These are phyloP conservation scores for Apamea epomidion DNA, from an alignment of 2,888 invertebrate species.

Conservation along the genomic window DNA sequence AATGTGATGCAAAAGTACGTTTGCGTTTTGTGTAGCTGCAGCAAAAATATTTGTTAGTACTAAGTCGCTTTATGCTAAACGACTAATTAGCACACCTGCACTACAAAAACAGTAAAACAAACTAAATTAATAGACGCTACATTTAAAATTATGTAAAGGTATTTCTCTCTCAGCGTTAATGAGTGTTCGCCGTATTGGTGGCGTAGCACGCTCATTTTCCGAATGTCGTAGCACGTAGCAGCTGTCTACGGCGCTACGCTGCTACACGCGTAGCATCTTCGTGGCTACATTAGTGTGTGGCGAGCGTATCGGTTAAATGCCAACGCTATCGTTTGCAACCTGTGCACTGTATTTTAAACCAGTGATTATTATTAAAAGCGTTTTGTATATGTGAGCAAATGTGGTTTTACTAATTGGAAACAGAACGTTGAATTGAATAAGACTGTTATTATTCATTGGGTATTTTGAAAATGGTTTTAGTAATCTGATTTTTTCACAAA, in stretches of 20 bases:
- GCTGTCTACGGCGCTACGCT: constrained; percentile 54
- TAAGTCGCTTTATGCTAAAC: constrained; percentile 13
- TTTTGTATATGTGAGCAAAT: constrained; percentile 10
- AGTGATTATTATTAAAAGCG: constrained; percentile 13
- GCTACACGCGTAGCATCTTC: constrained; percentile 65
- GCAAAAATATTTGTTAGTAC: constrained; percentile 27
- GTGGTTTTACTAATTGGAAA: constrained; percentile 7
- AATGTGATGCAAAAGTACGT: constrained; percentile 47
- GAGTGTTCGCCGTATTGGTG: constrained; percentile 21
- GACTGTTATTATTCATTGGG: neutral
- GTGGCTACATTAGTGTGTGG: constrained; percentile 58
- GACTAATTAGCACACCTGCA: constrained; percentile 21
- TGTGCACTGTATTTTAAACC: constrained; percentile 52
- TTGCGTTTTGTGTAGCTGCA: constrained; percentile 38
- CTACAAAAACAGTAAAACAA: constrained; percentile 10
- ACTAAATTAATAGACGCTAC: neutral
- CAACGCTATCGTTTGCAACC: constrained; percentile 40
- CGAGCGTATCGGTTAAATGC: constrained; percentile 51
- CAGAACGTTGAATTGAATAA: neutral
- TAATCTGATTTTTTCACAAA: neutral
- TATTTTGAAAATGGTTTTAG: neutral
- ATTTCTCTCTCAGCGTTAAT: constrained; percentile 25
- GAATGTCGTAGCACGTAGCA: constrained; percentile 65
- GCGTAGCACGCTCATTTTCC: constrained; percentile 49
- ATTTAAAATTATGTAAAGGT: constrained; percentile 7